Conservation (phyloP, 2,797 vertebrate genomes). For the Monodelphis domestica region DNA sequence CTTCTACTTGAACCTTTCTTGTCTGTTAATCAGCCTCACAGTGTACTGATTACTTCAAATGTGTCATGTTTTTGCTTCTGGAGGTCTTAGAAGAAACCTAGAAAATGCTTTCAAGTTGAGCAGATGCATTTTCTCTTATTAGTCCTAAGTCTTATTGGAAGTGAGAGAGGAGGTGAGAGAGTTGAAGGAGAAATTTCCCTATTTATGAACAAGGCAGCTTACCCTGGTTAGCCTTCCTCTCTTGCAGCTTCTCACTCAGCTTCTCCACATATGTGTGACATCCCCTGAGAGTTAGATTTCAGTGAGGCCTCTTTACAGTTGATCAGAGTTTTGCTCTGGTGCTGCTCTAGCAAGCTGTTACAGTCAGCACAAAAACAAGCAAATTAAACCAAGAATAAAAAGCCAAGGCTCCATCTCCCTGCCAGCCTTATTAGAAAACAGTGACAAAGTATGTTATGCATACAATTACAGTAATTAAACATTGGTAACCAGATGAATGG, state of each 20-base stretch:
- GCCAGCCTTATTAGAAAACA: conserved; percentile 74
- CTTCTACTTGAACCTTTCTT: background rate
- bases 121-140: no score
- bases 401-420: conserved; percentile 63
- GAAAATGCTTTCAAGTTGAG: conserved; percentile 42
- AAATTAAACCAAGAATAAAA: conserved; percentile 70
- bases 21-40: background rate
- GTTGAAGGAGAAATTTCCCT: background rate
- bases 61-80: background rate
- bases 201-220: background rate
- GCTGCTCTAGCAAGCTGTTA: conserved; percentile 74
- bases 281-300: background rate
- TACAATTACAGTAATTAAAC: conserved; percentile 79
- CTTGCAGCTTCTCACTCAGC: background rate
- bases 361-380: conserved; percentile 71
- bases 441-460: conserved; percentile 71
- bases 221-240: conserved; percentile 1
- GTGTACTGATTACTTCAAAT: background rate
- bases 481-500: conserved; percentile 70
- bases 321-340: background rate
- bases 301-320: conserved; percentile 33
- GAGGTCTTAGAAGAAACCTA: conserved; percentile 6
- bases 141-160: background rate
- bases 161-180: no score
- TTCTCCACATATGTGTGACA: background rate